phyloP scores from a whole-genome alignment of 1,140 invertebrate species.

The Sesamia nonagrioides region DNA sequence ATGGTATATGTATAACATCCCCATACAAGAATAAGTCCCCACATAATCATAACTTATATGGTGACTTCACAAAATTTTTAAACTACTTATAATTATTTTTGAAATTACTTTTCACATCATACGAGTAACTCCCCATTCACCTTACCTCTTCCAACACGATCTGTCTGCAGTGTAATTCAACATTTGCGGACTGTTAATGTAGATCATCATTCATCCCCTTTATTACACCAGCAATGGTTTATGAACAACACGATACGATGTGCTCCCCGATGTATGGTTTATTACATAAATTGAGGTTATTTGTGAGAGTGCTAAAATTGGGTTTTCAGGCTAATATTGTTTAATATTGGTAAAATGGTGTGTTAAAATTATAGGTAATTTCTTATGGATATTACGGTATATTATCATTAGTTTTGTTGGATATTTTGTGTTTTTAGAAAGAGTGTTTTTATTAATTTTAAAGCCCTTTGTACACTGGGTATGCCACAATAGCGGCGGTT shows the following conservation, averaged over 20 bases:
- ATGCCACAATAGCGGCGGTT: too few relatives aligned
- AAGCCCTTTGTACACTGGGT: too few relatives aligned
- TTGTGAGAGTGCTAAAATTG: constrained; percentile 2
- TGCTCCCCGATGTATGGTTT: background rate
- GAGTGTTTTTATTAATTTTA: too few relatives aligned
- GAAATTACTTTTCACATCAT: too few relatives aligned
- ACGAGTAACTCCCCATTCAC: background rate
- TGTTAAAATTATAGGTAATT: background rate
- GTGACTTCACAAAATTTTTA: too few relatives aligned
- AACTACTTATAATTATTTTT: too few relatives aligned
- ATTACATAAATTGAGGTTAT: constrained; percentile 2
- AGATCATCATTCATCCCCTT: constrained; percentile 4
- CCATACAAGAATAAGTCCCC: too few relatives aligned
- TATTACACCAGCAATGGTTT: constrained; percentile 31
- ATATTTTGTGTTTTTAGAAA: too few relatives aligned
- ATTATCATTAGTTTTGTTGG: too few relatives aligned
- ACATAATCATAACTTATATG: too few relatives aligned
- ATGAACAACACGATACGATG: constrained; percentile 1
- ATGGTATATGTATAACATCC: too few relatives aligned
- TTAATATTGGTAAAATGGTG: background rate
- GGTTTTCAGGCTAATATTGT: constrained; percentile 6
- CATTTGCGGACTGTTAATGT: constrained; percentile 23
- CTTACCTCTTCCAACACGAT: background rate
- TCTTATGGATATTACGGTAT: too few relatives aligned
- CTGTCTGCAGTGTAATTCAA: background rate